Conservation (phyloP, 2,113 vertebrate species). For the Festucalex cinctus region DNA sequence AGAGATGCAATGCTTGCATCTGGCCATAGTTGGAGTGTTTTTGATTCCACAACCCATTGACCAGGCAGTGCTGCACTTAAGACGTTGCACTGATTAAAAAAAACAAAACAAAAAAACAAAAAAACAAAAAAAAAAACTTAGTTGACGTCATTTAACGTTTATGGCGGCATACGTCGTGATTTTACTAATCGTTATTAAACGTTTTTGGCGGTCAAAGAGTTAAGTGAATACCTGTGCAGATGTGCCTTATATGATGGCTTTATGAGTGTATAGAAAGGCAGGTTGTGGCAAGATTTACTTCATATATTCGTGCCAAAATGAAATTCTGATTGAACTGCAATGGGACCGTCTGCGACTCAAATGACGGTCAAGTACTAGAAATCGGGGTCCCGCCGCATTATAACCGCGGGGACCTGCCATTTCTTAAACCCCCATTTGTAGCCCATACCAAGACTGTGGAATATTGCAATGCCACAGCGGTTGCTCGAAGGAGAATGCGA, state of each 20-base stretch:
- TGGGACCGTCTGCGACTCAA: background rate
- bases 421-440: conserved; percentile 20
- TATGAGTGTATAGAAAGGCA: background rate
- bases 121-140: no score
- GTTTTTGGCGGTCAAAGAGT: no score
- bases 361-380: conserved; percentile 9
- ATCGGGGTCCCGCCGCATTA: conserved; percentile 12
- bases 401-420: conserved; percentile 17
- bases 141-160: no score
- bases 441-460: conserved; percentile 13
- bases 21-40: no score
- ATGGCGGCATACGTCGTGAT: no score
- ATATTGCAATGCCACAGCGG: conserved; percentile 22
- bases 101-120: no score
- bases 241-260: background rate
- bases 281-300: background rate
- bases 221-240: no score
- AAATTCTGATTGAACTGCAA: conserved; percentile 15
- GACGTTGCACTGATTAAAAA: no score
- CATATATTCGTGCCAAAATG: background rate
- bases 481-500: conserved; percentile 13
- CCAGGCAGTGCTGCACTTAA: no score
- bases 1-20: no score
- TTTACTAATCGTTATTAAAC: no score
- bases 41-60: no score